Base-by-base conservation (phyloP, 2,113 vertebrate genomes). In the Eidolon helvum region DNA sequence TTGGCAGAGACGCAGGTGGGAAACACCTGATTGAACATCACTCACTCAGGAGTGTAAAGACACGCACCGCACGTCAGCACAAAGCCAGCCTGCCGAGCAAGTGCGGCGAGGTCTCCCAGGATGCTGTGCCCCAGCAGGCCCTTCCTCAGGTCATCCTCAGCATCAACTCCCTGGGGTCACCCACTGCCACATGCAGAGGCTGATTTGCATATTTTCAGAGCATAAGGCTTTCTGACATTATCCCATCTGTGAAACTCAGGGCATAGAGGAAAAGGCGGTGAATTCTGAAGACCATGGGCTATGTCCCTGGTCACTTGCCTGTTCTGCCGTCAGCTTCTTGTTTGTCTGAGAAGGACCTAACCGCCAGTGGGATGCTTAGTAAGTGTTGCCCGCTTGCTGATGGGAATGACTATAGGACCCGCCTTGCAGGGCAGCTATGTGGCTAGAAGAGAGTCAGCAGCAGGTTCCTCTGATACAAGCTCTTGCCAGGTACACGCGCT, bases 1-100 rank as follows among this genome's bases (percentile, higher is more conserved):
- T 95, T 97, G 97, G 97, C 97, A 96, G 92, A 87, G 84, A 71
- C 71, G 22, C 87, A 90, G 90, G 92, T 94, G 93, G 87, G 96
- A 94, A 97, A 79, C 96, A 96, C 97, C 93, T 96, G 90, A 87
- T 16, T 59, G 90, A 74, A 74, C 77, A 35, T 75, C 78, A 55
- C 33, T 95, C 61, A 85, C 15, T 50, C 3, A 0, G n/a, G 75
- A 83, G 96, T 21, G 55, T n/a, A 38, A 68, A 96, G 91, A 79
- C 80, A 74, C 33, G 84, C 87, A 68, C 10, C 0, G 10, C 87
- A 93, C 55, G 78, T 86, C 90, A 83, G 57, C 92, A 68, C 30
- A 18, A 8, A 57, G 75, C 77, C 38, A 8, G 59, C 9, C 50
- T 48, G 72, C 45, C 10, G 43, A 69, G 88, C 33, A 8, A 5